These are phyloP conservation scores for Rousettus madagascariensis DNA, from an alignment of 2,797 vertebrate genomes.

Conservation along the genomic window DNA sequence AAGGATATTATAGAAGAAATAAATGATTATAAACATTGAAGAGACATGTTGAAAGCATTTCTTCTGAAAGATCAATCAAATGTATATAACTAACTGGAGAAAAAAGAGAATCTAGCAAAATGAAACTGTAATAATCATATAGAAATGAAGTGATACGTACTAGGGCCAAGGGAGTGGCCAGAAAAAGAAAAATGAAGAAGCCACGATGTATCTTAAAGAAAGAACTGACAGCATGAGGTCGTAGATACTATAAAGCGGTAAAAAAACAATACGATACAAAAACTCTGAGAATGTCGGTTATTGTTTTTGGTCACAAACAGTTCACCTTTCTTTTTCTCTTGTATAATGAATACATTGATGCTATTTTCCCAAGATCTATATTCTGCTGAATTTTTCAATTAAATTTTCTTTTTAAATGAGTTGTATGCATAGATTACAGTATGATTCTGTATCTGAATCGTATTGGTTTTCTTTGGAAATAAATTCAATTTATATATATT, in stretches of 20 bases:
- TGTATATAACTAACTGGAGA: not conserved
- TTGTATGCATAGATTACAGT: not conserved
- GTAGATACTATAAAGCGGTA: fast-evolving
- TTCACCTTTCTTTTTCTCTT: not conserved
- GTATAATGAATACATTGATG: not conserved
- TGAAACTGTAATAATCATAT: not conserved
- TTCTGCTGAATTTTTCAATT: slow-evolving; percentile 9
- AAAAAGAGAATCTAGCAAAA: not conserved
- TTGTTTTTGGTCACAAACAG: not conserved
- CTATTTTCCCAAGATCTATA: not conserved
- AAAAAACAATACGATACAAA: not conserved
- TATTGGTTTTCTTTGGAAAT: slow-evolving; percentile 14
- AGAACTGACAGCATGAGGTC: not conserved
- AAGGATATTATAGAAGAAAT: not conserved
- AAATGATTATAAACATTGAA: not conserved
- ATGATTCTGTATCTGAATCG: not conserved
- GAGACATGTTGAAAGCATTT: not conserved
- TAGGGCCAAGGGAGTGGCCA: not conserved
- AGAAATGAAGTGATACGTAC: not conserved
- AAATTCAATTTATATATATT: not conserved
- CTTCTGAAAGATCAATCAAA: not conserved
- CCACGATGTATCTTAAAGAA: not conserved
- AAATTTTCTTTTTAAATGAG: slow-evolving; percentile 39
- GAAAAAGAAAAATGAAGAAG: not conserved
- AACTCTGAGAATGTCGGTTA: not conserved